Evolutionary conservation across 2,113 vertebrate genomes (phyloP).

Genomic region (Bothrops jararaca): DNA sequence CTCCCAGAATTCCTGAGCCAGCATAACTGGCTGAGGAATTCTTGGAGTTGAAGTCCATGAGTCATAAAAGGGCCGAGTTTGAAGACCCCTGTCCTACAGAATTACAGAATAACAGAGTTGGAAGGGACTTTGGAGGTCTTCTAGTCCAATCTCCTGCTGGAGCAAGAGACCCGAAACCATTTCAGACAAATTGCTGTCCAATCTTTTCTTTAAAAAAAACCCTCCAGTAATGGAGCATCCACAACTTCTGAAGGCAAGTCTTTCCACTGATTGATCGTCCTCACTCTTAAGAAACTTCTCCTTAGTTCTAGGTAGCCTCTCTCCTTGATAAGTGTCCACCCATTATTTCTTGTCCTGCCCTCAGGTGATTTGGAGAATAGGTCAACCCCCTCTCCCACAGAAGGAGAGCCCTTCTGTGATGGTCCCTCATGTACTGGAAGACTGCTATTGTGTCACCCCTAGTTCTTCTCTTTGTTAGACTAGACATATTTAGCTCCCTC

Average conservation of each 20-base stretch:
- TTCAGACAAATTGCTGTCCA: not conserved
- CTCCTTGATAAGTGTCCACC: not conserved
- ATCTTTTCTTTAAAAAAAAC: not conserved
- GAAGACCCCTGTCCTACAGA: not conserved
- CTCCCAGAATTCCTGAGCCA: no score
- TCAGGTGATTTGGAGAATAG: not conserved
- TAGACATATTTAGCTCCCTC: not conserved
- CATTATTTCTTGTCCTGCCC: not conserved
- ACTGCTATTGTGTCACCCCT: not conserved
- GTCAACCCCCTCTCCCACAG: not conserved
- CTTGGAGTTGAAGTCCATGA: no score
- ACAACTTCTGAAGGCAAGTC: not conserved
- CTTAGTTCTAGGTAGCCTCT: not conserved
- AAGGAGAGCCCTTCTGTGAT: not conserved
- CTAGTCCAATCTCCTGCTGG: not conserved
- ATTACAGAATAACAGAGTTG: not conserved
- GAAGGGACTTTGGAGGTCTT: not conserved
- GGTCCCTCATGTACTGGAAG: not conserved
- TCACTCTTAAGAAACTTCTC: not conserved
- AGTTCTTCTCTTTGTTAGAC: not conserved
- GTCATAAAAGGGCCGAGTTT: no score
- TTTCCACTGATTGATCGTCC: not conserved
- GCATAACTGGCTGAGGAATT: no score
- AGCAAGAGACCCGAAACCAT: not conserved
- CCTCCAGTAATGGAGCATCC: not conserved